Evolutionary conservation across 2,888 invertebrate species (phyloP).

Genomic region (Pollenia labialis): DNA sequence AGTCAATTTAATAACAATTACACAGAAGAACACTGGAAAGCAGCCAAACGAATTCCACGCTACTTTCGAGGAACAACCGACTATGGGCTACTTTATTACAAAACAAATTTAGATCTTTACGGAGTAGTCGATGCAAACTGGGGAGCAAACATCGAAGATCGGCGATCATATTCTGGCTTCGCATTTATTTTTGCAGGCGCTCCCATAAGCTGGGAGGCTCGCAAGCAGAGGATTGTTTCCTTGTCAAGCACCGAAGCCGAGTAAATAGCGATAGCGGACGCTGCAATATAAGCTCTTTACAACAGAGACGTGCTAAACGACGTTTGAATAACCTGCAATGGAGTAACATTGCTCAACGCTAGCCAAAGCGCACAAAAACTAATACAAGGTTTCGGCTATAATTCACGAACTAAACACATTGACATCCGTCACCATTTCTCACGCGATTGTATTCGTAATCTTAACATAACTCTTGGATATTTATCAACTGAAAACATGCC

Average conservation of each 20-base stretch:
- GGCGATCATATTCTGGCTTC: conserved; percentile 72
- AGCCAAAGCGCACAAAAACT: too few relatives aligned
- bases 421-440: too few relatives aligned
- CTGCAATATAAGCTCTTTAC: conserved; percentile 70
- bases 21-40: conserved; percentile 69
- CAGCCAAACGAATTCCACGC: conserved; percentile 68
- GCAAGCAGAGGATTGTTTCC: conserved; percentile 70
- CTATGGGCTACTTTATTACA: conserved; percentile 57
- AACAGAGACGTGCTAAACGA: conserved; percentile 55
- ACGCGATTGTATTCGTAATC: too few relatives aligned
- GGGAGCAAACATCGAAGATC: conserved; percentile 64
- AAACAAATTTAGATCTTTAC: too few relatives aligned
- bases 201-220: conserved; percentile 73
- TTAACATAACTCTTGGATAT: too few relatives aligned
- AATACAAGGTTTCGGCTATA: too few relatives aligned
- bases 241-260: conserved; percentile 73
- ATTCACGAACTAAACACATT: too few relatives aligned
- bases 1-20: conserved; percentile 72
- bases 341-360: conserved; percentile 68
- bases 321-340: conserved; percentile 34
- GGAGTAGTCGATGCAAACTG: conserved; percentile 74
- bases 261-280: conserved; percentile 70
- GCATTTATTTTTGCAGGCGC: conserved; percentile 67
- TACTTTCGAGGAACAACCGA: conserved; percentile 67
- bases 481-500: conserved; percentile 70